Base-by-base conservation (phyloP, 2,888 invertebrate species). In the Toxonevra muliebris region DNA sequence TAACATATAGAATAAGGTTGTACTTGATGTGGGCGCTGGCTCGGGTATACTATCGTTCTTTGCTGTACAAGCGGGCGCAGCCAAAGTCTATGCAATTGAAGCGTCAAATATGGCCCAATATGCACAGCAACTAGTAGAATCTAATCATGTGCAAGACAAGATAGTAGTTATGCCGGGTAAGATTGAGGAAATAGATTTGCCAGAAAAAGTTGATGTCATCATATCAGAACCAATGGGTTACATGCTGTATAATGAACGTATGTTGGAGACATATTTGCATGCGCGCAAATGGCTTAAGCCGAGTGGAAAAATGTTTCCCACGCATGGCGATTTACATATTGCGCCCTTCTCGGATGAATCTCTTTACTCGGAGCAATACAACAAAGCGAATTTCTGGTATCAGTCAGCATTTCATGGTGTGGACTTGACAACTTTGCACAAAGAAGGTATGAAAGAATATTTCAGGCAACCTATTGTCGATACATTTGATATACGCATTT, bases 141-240 rank as follows among this genome's bases (percentile, higher is more conserved):
- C 94, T 43, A 99, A 99, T 86, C 93, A 93, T 82, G 88, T 97
- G 62, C 90, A 91, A 70, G 94, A 94, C 79, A 92, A 92, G 79
- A 95, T 99, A 72, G 88, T 92, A 72, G 97, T 99, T 5, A 92
- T 99, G 76, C 93, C 98, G 11, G 98, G 98, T 2, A 99, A 99
- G 88, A 96, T 99, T 71, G 99, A 99, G 86, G 99, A 99, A 87
- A 95, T 99, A 55, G 94, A 94, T 76, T 87, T 99, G 72, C 97
- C 98, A 1, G 98, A 98, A 85, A 90, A 89, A 79, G 98, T 99
- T 19, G 98, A 99, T 86, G 92, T 97, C 54, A 98, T 99, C 77
- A 95, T 99, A 76, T 98, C 97, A 1, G 99, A 99, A 86, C 98
- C 98, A 0, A 99, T 99, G 98, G 98, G 98, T n/a, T 99, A 99